phyloP scores from a whole-genome alignment of 1,140 invertebrate genomes.

The Lanistes nyassanus region DNA sequence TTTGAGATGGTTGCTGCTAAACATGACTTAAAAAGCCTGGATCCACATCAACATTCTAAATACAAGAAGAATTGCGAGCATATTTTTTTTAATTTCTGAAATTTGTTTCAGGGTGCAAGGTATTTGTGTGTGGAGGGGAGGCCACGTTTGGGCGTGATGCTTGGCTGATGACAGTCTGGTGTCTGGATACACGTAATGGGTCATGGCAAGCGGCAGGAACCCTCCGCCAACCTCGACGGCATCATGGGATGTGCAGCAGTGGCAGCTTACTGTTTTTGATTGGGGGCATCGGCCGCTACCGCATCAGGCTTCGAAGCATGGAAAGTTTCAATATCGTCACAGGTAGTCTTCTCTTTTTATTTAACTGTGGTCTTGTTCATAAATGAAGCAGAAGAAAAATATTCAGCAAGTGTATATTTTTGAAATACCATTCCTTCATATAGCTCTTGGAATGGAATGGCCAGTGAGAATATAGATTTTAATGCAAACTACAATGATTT shows the following conservation, averaged over 20 bases:
- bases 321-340: slow-evolving; percentile 11
- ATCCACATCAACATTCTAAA: no score
- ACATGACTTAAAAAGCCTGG: no score
- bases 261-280: slow-evolving; percentile 4
- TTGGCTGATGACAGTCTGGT: slow-evolving; percentile 16
- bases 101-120: slow-evolving; percentile 12
- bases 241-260: slow-evolving; percentile 17
- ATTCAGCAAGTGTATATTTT: background rate
- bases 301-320: background rate
- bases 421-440: background rate
- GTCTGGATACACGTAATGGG: background rate
- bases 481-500: background rate
- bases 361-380: background rate
- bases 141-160: background rate
- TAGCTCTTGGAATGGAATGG: background rate
- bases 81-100: background rate
- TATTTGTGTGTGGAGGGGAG: slow-evolving; percentile 17
- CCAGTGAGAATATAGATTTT: background rate
- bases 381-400: background rate
- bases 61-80: no score
- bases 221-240: background rate
- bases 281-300: slow-evolving; percentile 18
- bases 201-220: slow-evolving; percentile 1
- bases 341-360: background rate
- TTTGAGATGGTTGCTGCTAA: no score